Percentiles rank a stretch among this genome's conserved stretches.
Evolutionary conservation across 2,797 vertebrate genomes (phyloP).

Genomic region (Enteromius paludinosus): DNA sequence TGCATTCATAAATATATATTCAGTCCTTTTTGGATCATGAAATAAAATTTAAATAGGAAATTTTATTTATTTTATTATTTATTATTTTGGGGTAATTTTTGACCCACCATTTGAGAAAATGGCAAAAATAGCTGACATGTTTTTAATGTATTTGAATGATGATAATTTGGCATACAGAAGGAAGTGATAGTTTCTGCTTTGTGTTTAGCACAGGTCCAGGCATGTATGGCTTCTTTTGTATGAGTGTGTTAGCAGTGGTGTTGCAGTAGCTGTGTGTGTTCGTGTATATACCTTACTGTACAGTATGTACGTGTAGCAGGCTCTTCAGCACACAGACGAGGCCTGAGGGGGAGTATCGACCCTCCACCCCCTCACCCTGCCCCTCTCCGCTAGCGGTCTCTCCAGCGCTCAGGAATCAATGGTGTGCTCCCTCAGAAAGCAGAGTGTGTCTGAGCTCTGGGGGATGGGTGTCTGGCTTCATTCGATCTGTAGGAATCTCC

Average conservation of each 20-base stretch:
- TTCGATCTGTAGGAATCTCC: constrained; percentile 54
- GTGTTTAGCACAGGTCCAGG: not conserved
- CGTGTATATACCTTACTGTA: constrained; percentile 7
- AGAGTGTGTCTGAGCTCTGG: constrained; percentile 25
- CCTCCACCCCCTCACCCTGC: constrained; percentile 52
- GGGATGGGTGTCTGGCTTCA: constrained; percentile 20
- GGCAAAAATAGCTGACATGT: not conserved
- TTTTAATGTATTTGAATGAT: not conserved
- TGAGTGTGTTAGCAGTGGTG: not conserved
- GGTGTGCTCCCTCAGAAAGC: constrained; percentile 18
- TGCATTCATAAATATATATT: not conserved
- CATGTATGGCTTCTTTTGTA: not conserved
- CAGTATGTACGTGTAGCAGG: constrained; percentile 26
- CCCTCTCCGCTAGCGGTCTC: constrained; percentile 40
- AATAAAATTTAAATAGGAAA: too few relatives aligned
- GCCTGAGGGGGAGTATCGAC: constrained; percentile 58
- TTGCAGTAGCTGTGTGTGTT: not conserved
- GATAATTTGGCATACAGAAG: not conserved
- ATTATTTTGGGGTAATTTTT: not conserved
- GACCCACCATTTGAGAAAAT: not conserved
- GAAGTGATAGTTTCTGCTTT: constrained; percentile 6
- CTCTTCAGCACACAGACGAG: constrained; percentile 60
- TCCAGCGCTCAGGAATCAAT: constrained; percentile 44
- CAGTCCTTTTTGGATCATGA: too few relatives aligned
- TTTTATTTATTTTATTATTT: too few relatives aligned